Evolutionary conservation across 2,888 invertebrate genomes (phyloP).

Genomic region (Abrostola triplasia): DNA sequence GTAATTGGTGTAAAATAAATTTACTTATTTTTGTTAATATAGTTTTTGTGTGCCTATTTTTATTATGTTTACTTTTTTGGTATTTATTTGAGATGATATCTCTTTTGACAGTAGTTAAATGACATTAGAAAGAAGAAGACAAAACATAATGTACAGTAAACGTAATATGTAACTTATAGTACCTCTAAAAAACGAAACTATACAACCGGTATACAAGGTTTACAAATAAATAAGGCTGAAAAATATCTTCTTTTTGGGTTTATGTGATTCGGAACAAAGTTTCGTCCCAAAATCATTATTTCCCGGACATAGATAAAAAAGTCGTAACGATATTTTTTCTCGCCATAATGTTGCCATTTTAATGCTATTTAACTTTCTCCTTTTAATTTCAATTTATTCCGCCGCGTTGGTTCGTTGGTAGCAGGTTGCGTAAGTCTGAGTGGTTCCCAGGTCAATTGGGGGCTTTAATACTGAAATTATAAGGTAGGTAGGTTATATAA

Average conservation of each 20-base stretch:
- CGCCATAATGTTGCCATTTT: slow-evolving; percentile 18
- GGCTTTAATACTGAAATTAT: too few relatives aligned
- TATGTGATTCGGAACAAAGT: slow-evolving; percentile 22
- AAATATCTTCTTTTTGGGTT: slow-evolving; percentile 7
- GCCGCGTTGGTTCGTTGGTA: not conserved
- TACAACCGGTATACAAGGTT: too few relatives aligned
- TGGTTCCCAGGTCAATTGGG: too few relatives aligned
- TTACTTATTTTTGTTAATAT: slow-evolving; percentile 9
- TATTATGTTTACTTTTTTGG: slow-evolving; percentile 4
- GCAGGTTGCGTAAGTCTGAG: not conserved
- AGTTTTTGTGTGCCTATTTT: not conserved
- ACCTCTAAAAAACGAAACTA: not conserved
- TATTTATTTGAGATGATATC: not conserved
- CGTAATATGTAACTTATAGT: too few relatives aligned
- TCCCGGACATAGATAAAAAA: slow-evolving; percentile 26
- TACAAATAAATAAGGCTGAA: too few relatives aligned
- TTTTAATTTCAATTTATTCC: slow-evolving; percentile 1
- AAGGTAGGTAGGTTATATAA: too few relatives aligned
- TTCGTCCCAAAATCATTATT: slow-evolving; percentile 12
- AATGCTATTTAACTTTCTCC: slow-evolving; percentile 11
- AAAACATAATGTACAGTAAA: too few relatives aligned
- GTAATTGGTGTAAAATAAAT: slow-evolving; percentile 10
- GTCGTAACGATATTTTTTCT: slow-evolving; percentile 21
- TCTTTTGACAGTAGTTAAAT: too few relatives aligned
- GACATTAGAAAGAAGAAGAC: too few relatives aligned